Evolutionary conservation across 2,113 vertebrate species (phyloP), one percentile per base, ranked within the genome.

Genomic region (Actenoides hombroni): DNA sequence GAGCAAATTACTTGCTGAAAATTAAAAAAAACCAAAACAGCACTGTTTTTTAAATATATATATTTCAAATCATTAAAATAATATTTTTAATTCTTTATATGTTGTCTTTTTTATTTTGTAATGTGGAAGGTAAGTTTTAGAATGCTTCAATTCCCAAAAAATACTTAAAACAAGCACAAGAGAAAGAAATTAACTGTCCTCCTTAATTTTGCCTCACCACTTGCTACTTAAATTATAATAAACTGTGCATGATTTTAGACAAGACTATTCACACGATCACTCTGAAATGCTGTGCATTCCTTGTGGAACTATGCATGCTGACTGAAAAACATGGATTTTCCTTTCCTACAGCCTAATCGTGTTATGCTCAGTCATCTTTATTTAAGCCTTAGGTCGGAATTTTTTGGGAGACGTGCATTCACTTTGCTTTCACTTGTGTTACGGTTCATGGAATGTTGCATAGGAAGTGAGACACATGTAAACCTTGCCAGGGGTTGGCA

Each of bases 231-330:
- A 79, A 28, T 56, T 53, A 4, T 78, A 21, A 73, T 68, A 51
- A 86, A 31, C 28, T 71, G 16, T 9, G 2, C 0, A 0, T 75
- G 60, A 87, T 53, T 87, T 60, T 8, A 39, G 75, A 23, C n/a
- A n/a, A 68, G 54, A 46, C 10, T 78, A 9, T 53, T 84, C 28
- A 49, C 35, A 54, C 24, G 1, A 33, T 65, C 42, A 7, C 29
- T 69, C 24, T 35, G 60, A 81, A 87, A 89, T 89, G 81, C 76
- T 74, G 0, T 49, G 17, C 33, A 29, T 95, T 95, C 71, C 42
- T 88, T 0, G 0, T 71, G 42, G 67, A 80, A 67, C 53, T 76
- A 1, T 54, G 71, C 14, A 26, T n/a, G 14, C 65, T 70, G 60
- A 61, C 39, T 64, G 39, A 83, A 83, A 68, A 37, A 5, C 2